Conservation (phyloP, 1,140 invertebrate genomes). For the Drosophila rhopaloa region DNA sequence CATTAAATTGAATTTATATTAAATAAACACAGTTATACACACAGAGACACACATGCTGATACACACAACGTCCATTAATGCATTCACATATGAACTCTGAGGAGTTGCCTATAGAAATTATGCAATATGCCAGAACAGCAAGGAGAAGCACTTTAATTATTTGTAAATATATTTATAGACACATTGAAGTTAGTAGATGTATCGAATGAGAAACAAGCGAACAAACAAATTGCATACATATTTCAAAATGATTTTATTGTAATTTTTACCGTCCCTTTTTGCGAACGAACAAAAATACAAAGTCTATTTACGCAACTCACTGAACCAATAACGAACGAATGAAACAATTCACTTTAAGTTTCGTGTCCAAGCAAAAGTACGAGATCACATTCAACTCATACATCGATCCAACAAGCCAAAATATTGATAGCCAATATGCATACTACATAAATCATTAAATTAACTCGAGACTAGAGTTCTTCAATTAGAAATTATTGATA, state of each 20-base stretch:
- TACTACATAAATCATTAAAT: conserved; percentile 47
- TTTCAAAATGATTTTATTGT: conserved; percentile 84
- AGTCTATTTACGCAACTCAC: conserved; percentile 76
- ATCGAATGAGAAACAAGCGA: conserved; percentile 23
- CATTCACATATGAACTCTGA: conserved; percentile 48
- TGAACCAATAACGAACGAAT: conserved; percentile 61
- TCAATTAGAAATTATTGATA: conserved; percentile 64
- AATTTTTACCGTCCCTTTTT: conserved; percentile 84
- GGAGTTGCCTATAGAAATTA: conserved; percentile 67
- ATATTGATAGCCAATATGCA: conserved; percentile 75
- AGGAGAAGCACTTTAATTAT: conserved; percentile 43
- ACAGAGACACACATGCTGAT: conserved; percentile 32
- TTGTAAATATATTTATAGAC: conserved; percentile 69
- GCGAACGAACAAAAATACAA: conserved; percentile 64
- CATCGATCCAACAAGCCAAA: conserved; percentile 72
- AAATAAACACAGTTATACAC: conserved; percentile 52
- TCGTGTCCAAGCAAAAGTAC: conserved; percentile 41
- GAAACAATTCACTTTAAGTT: conserved; percentile 54
- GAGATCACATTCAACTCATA: conserved; percentile 39
- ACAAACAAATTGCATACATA: conserved; percentile 55
- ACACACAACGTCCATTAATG: conserved; percentile 63
- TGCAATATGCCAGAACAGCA: conserved; percentile 41
- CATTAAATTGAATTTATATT: conserved; percentile 84
- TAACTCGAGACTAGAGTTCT: conserved; percentile 63
- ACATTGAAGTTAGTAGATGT: conserved; percentile 45